Base-by-base conservation (phyloP, 2,888 invertebrate genomes). In the Orthosia gothica region DNA sequence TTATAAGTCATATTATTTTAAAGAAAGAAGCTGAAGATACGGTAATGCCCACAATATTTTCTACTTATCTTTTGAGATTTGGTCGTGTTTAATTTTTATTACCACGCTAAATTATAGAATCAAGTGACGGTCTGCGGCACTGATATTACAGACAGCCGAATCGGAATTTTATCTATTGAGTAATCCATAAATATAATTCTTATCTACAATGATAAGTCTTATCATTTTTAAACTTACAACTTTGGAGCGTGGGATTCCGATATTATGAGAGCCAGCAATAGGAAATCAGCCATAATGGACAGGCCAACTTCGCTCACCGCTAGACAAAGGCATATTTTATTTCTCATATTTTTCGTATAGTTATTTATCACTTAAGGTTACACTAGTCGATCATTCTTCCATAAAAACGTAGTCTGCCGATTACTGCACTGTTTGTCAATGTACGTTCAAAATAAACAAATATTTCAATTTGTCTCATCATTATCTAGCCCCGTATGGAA, bases 81-180 rank as follows among this genome's bases (percentile, higher is more conserved):
- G 45, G 20, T 45, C 26, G 18, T 63, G 18, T 74, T 20, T 23
- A 54, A 61, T 18, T 52, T 20, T 70, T 32, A 32, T 18, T 49
- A 20, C 18, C 57, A 57, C 26, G 50, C 40, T 15, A 64, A 26
- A 52, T 74, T 50, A 15, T 74, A 64, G 74, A 18, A 64, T 23
- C 47, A 58, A 59, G n/a, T 23, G 13, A 47, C 45, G 15, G 32
- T 65, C 15, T 65, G 58, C 13, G 32, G 50, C 32, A 65, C 20
- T 52, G 50, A 74, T 52, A 74, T 58, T 45, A 58, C 15, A 5
- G 64, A 47, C n/a, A 52, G 58, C 45, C 58, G 18, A 65, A 32
- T 47, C 20, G 23, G 13, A 52, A 73, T 49, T 16, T 61, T 74
- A 74, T 74, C 65, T 74, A 59, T 74, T 63, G 57, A 63, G 45